phyloP scores from a whole-genome alignment of 2,797 vertebrate species.

The Channallabes apus region DNA sequence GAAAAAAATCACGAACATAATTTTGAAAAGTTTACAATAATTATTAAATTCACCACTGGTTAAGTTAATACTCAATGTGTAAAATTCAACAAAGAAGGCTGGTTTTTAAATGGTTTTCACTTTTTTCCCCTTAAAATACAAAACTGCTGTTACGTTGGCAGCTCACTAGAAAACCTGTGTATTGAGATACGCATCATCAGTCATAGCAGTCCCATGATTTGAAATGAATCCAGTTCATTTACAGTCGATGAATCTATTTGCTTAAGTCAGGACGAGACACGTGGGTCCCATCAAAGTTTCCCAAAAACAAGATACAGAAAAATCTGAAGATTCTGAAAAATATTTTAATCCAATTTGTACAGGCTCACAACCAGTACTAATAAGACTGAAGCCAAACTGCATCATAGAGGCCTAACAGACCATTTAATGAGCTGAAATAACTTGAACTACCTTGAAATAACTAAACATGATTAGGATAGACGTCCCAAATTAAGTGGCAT shows the following conservation, averaged over 20 bases:
- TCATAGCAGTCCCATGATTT: neutral
- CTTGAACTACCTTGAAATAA: neutral
- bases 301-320: neutral
- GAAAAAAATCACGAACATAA: too few species aligned
- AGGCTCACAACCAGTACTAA: neutral
- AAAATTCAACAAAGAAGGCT: neutral
- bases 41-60: too few species aligned
- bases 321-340: too few species aligned
- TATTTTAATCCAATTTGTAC: neutral
- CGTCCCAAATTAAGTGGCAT: neutral
- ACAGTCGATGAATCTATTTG: neutral
- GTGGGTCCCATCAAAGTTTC: neutral
- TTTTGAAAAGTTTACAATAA: too few species aligned
- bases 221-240: neutral
- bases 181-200: too few species aligned
- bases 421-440: neutral
- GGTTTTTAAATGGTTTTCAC: neutral
- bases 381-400: neutral
- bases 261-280: neutral
- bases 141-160: too few species aligned
- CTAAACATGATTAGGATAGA: neutral
- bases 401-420: neutral
- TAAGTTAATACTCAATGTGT: too few species aligned
- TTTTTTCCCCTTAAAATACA: too few species aligned
- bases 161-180: neutral